Evolutionary conservation across 2,888 invertebrate species (phyloP).

Genomic region (Linnaemya vulpina): DNA sequence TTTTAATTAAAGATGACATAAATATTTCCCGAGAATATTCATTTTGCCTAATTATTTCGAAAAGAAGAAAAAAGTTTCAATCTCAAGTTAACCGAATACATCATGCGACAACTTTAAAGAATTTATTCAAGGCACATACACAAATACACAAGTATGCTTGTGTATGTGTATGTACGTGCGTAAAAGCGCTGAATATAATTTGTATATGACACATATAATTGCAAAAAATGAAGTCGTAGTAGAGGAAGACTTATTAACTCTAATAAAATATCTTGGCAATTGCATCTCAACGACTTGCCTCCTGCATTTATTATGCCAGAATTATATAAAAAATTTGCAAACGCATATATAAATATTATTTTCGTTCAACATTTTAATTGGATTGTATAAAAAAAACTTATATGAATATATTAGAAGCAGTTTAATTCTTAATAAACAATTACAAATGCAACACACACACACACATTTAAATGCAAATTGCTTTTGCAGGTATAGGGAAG

Average conservation of each 20-base stretch:
- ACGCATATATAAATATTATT: neutral
- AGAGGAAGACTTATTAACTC: neutral
- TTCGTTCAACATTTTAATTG: slow-evolving; percentile 25
- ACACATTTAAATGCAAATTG: neutral
- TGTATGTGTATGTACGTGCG: neutral
- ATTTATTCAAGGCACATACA: neutral
- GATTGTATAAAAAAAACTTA: slow-evolving; percentile 13
- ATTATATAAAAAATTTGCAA: neutral
- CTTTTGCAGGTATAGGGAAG: neutral
- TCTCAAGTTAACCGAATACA: neutral
- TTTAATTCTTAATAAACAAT: neutral
- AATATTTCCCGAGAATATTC: slow-evolving; percentile 30
- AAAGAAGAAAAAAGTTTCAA: neutral
- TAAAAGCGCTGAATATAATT: neutral
- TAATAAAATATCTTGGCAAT: neutral
- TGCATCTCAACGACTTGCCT: neutral
- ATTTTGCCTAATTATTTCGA: slow-evolving; percentile 41
- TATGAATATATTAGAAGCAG: neutral
- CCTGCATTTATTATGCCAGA: neutral
- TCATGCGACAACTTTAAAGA: neutral
- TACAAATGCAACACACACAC: neutral
- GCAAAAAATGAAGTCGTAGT: neutral
- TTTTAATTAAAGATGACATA: slow-evolving; percentile 29
- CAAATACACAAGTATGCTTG: neutral
- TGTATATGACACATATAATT: neutral